Evolutionary conservation across 2,888 invertebrate species (phyloP), one percentile per base, ranked within the genome.

Genomic region (Oeneis ivallda): DNA sequence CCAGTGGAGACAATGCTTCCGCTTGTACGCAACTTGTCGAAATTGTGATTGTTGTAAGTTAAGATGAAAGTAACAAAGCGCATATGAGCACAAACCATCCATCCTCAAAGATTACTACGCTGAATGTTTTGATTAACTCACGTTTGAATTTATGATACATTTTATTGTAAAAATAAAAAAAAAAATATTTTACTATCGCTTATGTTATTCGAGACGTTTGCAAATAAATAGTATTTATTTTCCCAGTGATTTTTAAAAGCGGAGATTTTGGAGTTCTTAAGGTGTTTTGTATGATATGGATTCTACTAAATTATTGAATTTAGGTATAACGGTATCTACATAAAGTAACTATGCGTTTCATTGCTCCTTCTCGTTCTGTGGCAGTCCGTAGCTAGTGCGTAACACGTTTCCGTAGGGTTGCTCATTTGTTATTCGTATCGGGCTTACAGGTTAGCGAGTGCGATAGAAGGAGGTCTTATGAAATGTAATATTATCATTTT

Each of bases 121-220:
- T 87, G 86, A 84, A 88, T 88, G 89, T 90, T 90, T 88, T 87
- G 82, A 87, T 84, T 87, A 82, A 87, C 79, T 88, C 90, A 89
- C 88, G 91, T 91, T 92, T 92, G 85, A 92, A 91, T 91, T 91
- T 92, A 92, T 90, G 83, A 90, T 87, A 92, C 92, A 92, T 91
- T 91, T 92, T 92, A 91, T 91, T 88, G 82, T 86, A 86, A 87
- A 89, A 87, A 73, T 81, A 79, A 83, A 65, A 26, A 26, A n/a
- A 26, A 75, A 84, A 82, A 87, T 91, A 90, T 91, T 91, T 90
- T 89, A 89, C 82, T 90, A 89, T 87, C 81, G 83, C 89, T 91
- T 89, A 88, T 84, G 90, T 91, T 90, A 89, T 88, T 89, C 89
- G 83, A 84, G 80, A 86, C 80, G 88, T 89, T 90, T 86, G 88